Evolutionary conservation across 2,797 vertebrate species (phyloP), one percentile per base, ranked within the genome.

Genomic region (Threskiornis aethiopicus): DNA sequence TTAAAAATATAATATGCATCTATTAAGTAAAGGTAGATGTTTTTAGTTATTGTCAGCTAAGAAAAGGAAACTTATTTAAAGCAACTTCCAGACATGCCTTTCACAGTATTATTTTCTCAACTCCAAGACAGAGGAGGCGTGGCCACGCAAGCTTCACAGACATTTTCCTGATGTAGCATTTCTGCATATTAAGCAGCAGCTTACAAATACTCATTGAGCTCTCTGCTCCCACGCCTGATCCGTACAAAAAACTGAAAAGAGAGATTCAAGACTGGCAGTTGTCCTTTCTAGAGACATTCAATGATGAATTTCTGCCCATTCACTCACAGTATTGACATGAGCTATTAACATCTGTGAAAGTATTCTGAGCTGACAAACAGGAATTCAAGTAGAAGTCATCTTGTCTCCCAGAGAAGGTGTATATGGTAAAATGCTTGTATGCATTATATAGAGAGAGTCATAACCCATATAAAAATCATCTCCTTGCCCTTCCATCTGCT

Each of bases 181-280:
- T 97, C 97, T 98, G 98, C 98, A 99, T 99, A 98, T 98, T 98
- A 98, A 98, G 94, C 96, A 99, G 98, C 96, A 98, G 98, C 97
- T 97, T 98, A 99, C 98, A 98, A 98, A 98, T 91, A 98, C 98
- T 98, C 98, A 98, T 93, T 97, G 98, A 98, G 98, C 96, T 96
- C 94, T 89, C 91, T 97, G 97, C 98, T 98, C 98, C 97, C 98
- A 98, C 95, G 97, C 97, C 95, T 97, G 97, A 96, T 96, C 96
- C 28, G 96, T 96, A 98, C 96, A 98, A 98, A 97, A 94, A 96
- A 88, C 89, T 97, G 94, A 98, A 98, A 98, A 93, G 91, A 76
- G 85, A 97, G 96, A 95, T 87, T 92, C 54, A 81, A 92, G 97
- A 96, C 96, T 96, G 98, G 98, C 98, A 95, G 98, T 98, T 98